These are phyloP conservation scores for Entomyzon cyanotis DNA, from an alignment of 2,113 vertebrate species.

Conservation along the genomic window DNA sequence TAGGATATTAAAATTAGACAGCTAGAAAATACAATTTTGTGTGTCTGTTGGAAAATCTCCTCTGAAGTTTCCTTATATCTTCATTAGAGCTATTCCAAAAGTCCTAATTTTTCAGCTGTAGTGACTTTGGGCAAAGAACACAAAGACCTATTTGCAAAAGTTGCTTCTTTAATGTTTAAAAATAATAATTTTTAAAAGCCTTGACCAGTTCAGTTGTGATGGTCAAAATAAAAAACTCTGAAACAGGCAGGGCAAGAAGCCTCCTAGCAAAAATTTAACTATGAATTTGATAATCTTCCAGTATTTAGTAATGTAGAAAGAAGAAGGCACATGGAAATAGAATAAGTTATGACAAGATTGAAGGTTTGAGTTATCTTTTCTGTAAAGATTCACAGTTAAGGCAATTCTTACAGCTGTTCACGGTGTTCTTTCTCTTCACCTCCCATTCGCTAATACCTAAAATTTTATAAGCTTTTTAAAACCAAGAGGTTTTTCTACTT, in stretches of 20 bases:
- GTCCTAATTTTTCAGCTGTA: background rate
- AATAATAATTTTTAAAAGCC: background rate
- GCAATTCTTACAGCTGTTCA: background rate
- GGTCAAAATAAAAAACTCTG: background rate
- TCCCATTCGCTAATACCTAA: background rate
- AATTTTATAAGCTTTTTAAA: background rate
- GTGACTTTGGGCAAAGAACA: background rate
- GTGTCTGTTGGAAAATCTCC: background rate
- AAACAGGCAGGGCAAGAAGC: background rate
- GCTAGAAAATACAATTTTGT: background rate
- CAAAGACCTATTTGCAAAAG: background rate
- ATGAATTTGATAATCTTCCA: background rate
- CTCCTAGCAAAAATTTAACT: background rate
- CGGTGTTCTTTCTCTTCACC: background rate
- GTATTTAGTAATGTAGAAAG: background rate
- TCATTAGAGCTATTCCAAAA: background rate
- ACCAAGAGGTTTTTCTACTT: background rate
- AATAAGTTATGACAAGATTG: background rate
- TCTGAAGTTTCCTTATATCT: background rate
- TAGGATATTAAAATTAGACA: background rate
- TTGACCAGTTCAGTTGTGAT: background rate
- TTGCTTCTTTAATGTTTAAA: background rate
- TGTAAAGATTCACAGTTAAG: background rate
- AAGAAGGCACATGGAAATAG: background rate
- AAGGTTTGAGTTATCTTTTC: conserved; percentile 7